Evolutionary conservation across 2,888 invertebrate species (phyloP), one percentile per base, ranked within the genome.

Genomic region (Harpalus rufipes): DNA sequence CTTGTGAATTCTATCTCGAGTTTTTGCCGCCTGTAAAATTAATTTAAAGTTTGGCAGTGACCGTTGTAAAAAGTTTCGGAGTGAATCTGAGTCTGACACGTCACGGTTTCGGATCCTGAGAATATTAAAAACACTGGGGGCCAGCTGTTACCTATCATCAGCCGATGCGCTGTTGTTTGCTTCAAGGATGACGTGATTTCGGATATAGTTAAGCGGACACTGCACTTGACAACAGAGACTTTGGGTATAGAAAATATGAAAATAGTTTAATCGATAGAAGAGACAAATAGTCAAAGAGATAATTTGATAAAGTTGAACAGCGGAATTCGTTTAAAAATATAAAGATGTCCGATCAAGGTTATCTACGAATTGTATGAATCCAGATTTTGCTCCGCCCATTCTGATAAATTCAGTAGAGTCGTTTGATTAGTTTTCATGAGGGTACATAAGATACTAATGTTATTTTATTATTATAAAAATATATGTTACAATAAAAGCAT

Each of bases 121-220:
- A 80, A 80, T 80, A 80, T 80, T 80, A 80, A 80, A 80, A 80
- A 80, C 80, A 80, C 80, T 61, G 63, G 7, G 41, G 12, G 59
- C 80, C 80, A 80, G 80, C 44, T 80, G 80, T 78, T 78, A 58
- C 78, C 78, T 78, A 58, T 78, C 78, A 78, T 78, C 78, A 78
- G 39, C 39, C 68, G 68, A 32, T 44, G 72, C 32, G 25, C 58
- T n/a, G 78, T 58, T 41, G 14, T 44, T 16, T 74, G 44, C n/a
- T 14, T 44, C 63, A 25, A 25, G 18, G 58, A 56, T 25, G 58
- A 78, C 78, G 58, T 58, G 78, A 78, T 58, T 76, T 25, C 32
- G 5, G 32, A 32, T 32, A 56, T 3, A 51, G 44, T 51, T 51
- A 2, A 51, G 44, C 6, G 44, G 44, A 5, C 44, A 51, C 10